Percentiles rank a stretch among this genome's conserved stretches.
Evolutionary conservation across 2,113 vertebrate genomes (phyloP).

Genomic region (Pseudorasbora parva): DNA sequence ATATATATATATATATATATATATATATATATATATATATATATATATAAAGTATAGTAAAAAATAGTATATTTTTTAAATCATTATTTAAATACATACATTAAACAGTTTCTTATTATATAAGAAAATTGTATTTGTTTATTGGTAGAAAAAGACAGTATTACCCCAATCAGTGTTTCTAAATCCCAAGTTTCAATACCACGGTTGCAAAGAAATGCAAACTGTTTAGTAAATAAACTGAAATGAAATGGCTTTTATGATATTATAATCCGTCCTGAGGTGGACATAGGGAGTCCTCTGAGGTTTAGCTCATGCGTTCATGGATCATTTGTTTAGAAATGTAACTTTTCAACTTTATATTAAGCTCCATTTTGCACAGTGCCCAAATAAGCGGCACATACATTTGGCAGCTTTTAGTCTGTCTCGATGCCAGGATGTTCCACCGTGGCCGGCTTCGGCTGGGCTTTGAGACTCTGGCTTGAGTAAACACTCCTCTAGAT

Average conservation of each 20-base stretch:
- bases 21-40: too few species aligned
- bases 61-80: too few species aligned
- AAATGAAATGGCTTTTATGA: neutral
- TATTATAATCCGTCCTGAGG: neutral
- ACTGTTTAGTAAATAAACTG: neutral
- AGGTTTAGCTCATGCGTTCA: neutral
- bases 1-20: too few species aligned
- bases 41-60: too few species aligned
- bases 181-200: neutral
- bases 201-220: too few species aligned
- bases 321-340: neutral
- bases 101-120: too few species aligned
- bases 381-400: too few species aligned
- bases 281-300: neutral
- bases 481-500: slow-evolving; percentile 45
- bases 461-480: neutral
- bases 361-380: neutral
- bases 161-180: neutral
- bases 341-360: neutral
- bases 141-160: neutral
- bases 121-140: too few species aligned
- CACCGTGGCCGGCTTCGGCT: too few species aligned
- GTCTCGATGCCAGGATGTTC: neutral
- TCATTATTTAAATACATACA: too few species aligned
- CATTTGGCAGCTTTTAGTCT: too few species aligned